Evolutionary conservation across 2,888 invertebrate genomes (phyloP).

Genomic region (Entomobrya multifasciata): DNA sequence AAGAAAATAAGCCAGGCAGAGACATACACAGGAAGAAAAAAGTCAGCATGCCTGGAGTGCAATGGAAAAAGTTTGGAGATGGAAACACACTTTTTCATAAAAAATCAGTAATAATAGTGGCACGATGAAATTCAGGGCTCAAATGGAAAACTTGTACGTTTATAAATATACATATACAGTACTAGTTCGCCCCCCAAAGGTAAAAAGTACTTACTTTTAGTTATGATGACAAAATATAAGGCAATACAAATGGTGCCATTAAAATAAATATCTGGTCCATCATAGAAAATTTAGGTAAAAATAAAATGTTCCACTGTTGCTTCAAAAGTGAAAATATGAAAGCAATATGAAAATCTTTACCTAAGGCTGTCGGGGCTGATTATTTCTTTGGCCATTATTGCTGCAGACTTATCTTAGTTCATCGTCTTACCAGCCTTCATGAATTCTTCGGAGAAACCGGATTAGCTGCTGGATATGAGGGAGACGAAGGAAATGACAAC

Average conservation of each 20-base stretch:
- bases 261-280: slow-evolving; percentile 10
- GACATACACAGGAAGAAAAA: not conserved
- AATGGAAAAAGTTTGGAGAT: slow-evolving; percentile 38
- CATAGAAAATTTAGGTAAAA: too few relatives aligned
- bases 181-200: not conserved
- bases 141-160: not conserved
- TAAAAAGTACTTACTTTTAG: too few relatives aligned
- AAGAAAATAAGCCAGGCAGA: too few relatives aligned
- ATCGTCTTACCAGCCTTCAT: too few relatives aligned
- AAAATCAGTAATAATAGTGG: not conserved
- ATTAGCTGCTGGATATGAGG: not conserved
- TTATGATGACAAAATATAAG: too few relatives aligned
- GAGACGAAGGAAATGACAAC: not conserved
- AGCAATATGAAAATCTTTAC: too few relatives aligned
- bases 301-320: too few relatives aligned
- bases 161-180: not conserved
- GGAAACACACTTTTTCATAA: slow-evolving; percentile 22
- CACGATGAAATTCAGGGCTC: not conserved
- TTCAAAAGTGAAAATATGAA: too few relatives aligned
- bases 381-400: too few relatives aligned
- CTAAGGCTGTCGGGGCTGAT: too few relatives aligned
- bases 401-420: too few relatives aligned
- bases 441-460: not conserved
- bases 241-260: too few relatives aligned
- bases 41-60: slow-evolving; percentile 48